These are phyloP conservation scores for Hapalemur alaotrensis DNA, from an alignment of 2,797 vertebrate genomes.

Conservation along the genomic window DNA sequence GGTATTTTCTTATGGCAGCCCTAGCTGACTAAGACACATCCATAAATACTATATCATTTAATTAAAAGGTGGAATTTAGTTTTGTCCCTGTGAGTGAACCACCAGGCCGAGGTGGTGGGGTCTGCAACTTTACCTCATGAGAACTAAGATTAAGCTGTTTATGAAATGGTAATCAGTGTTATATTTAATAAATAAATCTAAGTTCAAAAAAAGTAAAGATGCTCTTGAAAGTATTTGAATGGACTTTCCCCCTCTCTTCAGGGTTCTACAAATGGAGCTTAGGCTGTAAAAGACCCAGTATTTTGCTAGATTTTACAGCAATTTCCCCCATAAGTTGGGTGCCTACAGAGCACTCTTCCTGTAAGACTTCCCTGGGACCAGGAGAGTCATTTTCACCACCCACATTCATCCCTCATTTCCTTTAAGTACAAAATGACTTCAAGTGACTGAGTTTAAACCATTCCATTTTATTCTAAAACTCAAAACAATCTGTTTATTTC, in stretches of 20 bases:
- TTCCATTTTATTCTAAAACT: constrained; percentile 68
- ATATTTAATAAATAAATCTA: background rate
- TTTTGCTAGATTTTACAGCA: constrained; percentile 43
- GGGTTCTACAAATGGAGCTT: constrained; percentile 23
- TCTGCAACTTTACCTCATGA: background rate
- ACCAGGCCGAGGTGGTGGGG: rapidly evolving
- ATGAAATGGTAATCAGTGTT: background rate
- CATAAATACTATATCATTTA: background rate
- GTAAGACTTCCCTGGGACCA: constrained; percentile 52
- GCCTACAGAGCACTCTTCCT: constrained; percentile 29
- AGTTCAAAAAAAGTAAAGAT: background rate
- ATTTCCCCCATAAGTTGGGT: constrained; percentile 50
- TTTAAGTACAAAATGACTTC: constrained; percentile 74
- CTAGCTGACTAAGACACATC: background rate
- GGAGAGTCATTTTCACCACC: constrained; percentile 58
- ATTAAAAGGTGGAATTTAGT: background rate
- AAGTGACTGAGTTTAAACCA: constrained; percentile 64
- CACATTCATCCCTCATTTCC: constrained; percentile 61
- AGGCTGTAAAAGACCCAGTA: background rate
- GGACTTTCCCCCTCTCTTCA: background rate
- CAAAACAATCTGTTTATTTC: constrained; percentile 43
- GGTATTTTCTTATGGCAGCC: background rate
- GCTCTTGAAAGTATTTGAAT: constrained; percentile 42
- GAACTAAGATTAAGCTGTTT: background rate
- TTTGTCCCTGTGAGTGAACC: background rate